Conservation (phyloP, 2,797 vertebrate genomes). For the Astyanax mexicanus region DNA sequence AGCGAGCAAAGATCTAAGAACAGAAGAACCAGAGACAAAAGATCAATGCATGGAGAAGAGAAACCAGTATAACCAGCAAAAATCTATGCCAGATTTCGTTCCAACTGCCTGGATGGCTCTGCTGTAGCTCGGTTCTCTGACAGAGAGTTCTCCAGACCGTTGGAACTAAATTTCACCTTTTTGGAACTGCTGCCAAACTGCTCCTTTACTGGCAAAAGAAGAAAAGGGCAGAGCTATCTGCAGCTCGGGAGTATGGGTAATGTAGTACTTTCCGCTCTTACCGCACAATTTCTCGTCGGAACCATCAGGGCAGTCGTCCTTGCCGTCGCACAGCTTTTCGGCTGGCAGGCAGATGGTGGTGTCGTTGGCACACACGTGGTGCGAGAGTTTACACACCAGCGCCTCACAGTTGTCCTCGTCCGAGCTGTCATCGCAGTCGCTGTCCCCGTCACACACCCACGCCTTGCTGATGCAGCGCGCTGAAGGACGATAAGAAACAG, state of each 20-base stretch:
- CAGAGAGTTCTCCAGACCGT: too few relatives aligned
- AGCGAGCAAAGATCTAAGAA: constrained; percentile 89
- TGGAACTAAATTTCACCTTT: too few relatives aligned
- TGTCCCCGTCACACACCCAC: constrained; percentile 97
- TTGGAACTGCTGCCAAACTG: too few relatives aligned
- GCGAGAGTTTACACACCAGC: constrained; percentile 92
- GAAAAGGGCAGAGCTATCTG: not conserved
- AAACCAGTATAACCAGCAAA: too few relatives aligned
- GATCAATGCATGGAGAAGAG: too few relatives aligned
- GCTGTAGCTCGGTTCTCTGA: too few relatives aligned
- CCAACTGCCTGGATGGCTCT: too few relatives aligned
- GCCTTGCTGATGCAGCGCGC: constrained; percentile 97
- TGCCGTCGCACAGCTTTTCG: constrained; percentile 92
- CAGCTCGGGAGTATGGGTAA: constrained; percentile 5
- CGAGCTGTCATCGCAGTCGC: constrained; percentile 95
- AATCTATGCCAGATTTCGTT: too few relatives aligned
- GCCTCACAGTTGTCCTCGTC: constrained; percentile 96
- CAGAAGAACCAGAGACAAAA: not conserved
- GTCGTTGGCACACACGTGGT: constrained; percentile 93
- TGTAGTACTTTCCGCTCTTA: constrained; percentile 64
- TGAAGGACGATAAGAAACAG: constrained; percentile 56
- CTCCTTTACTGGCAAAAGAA: too few relatives aligned
- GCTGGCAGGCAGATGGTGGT: constrained; percentile 92
- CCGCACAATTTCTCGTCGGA: constrained; percentile 96
- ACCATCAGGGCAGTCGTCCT: constrained; percentile 90